Evolutionary conservation across 2,113 vertebrate species (phyloP), one percentile per base, ranked within the genome.

Genomic region (Hemiprocne comata): DNA sequence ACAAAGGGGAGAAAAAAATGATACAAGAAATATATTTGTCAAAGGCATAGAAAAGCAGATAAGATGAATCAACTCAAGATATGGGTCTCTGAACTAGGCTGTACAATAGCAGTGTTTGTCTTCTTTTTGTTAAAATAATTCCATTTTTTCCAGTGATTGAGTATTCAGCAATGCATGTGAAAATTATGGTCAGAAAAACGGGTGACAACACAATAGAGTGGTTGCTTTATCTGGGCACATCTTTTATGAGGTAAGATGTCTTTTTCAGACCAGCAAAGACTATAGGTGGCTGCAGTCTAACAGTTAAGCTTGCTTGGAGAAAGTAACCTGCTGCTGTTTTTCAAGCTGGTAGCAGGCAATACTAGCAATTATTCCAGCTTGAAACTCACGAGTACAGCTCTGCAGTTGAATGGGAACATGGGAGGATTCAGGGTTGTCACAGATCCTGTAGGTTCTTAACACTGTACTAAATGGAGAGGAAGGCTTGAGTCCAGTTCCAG

Each of bases 11-110:
- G 94, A 92, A 95, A 48, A 97, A 93, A 85, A 76, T 93, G 60
- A 96, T 90, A 67, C 23, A 96, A 97, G 92, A 65, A 87, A 87
- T 92, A 58, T 77, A 90, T 89, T 96, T 97, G 84, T 98, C 96
- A 97, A 95, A 97, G 91, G 92, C 92, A 97, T 85, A 75, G 91
- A 84, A 95, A 94, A 44, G 53, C 60, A 94, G 92, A 95, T 95
- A 97, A 96, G 95, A 94, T 46, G 62, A 95, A 97, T 96, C 90
- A 72, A 87, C 89, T 97, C 34, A 89, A 86, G 94, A 75, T 97
- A 95, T 1, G 54, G 87, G 79, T 44, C 90, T 83, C 87, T 64
- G 40, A 92, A 58, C n/a, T 53, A 74, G 74, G 34, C n/a, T 83
- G 64, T 61, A 77, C 60, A 79, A 97, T 80, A 96, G 50, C 53